Conservation (phyloP, 2,797 vertebrate species). For the Thamnophis elegans region DNA sequence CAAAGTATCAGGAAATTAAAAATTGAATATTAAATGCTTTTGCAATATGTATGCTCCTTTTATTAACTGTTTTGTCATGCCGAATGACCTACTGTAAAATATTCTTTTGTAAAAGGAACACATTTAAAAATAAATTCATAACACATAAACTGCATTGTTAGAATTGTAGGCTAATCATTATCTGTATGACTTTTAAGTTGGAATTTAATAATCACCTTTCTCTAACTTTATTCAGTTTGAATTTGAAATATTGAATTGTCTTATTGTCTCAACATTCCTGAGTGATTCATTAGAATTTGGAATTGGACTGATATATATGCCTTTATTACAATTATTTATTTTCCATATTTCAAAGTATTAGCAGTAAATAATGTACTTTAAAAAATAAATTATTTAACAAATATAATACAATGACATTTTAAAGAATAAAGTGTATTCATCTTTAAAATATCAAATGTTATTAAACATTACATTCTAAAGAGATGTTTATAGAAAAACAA, state of each 20-base stretch:
- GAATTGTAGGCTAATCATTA: neutral
- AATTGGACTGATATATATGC: neutral
- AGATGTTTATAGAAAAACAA: slow-evolving; percentile 22
- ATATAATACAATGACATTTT: neutral
- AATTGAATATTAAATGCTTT: neutral
- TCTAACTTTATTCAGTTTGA: neutral
- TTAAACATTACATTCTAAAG: slow-evolving; percentile 22
- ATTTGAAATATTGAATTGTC: neutral
- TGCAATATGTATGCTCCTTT: neutral
- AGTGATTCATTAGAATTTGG: neutral
- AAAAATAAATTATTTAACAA: too few relatives aligned
- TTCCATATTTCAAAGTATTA: neutral
- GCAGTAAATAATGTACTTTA: neutral
- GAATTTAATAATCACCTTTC: neutral
- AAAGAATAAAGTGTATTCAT: neutral
- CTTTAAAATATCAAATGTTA: neutral
- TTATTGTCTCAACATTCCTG: neutral
- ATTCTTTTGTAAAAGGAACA: neutral
- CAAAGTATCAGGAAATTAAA: neutral
- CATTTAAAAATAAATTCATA: neutral
- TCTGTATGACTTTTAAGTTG: neutral
- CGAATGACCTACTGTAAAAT: neutral
- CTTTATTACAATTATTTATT: neutral
- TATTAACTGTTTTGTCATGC: neutral
- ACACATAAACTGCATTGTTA: neutral